Conservation (phyloP, 2,113 vertebrate genomes). For the Poecile atricapillus region DNA sequence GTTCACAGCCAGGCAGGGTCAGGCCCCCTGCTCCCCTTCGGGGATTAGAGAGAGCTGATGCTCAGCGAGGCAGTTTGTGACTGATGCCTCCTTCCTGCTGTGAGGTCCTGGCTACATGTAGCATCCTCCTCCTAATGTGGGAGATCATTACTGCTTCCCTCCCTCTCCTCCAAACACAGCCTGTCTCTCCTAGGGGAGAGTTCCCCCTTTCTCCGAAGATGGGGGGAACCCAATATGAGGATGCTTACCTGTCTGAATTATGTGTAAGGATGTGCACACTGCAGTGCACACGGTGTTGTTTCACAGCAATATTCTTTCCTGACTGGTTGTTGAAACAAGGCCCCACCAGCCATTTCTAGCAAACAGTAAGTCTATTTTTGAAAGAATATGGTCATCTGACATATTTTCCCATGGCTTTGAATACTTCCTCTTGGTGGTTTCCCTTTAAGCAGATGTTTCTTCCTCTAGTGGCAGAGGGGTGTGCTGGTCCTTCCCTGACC, state of each 20-base stretch:
- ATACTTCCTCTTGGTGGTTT: neutral
- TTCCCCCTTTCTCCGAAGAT: neutral
- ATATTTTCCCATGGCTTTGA: neutral
- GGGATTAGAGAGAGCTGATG: neutral
- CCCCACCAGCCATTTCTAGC: neutral
- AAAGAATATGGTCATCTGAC: neutral
- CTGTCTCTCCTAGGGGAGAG: neutral
- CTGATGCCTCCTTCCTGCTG: neutral
- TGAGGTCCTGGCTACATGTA: neutral
- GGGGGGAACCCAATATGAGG: neutral
- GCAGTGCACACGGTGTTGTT: neutral
- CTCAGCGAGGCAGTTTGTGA: neutral
- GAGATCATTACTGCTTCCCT: neutral
- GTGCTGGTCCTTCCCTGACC: neutral
- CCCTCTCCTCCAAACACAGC: neutral
- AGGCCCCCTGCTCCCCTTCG: neutral
- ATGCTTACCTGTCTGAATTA: neutral
- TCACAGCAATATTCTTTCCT: neutral
- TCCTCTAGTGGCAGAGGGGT: fast-evolving
- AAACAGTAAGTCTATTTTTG: neutral
- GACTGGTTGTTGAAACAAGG: neutral
- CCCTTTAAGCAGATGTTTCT: neutral
- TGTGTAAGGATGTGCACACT: neutral
- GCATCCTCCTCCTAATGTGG: neutral
- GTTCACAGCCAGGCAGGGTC: neutral